A percentile compares a stretch with the other conserved stretches of the same genome.
phyloP scores from a whole-genome alignment of 2,888 invertebrate species.

The Crossocerus cetratus region DNA sequence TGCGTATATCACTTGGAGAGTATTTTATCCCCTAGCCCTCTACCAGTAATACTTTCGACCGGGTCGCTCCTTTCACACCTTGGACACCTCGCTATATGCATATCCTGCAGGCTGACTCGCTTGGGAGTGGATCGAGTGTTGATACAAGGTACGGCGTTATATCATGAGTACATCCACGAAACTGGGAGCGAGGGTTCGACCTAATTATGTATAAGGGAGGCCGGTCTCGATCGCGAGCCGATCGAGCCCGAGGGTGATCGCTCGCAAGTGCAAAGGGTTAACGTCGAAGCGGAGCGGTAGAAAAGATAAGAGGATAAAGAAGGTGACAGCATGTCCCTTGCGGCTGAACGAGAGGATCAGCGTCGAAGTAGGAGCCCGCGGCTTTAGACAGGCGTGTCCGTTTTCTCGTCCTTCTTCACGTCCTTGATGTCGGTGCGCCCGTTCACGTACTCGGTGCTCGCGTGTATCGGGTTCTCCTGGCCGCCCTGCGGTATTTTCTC shows the following conservation, averaged over 20 bases:
- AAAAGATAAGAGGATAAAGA: conserved; percentile 7
- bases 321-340: conserved; percentile 34
- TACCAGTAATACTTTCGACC: conserved; percentile 2
- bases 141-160: no score
- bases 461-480: conserved; percentile 77
- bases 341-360: conserved; percentile 23
- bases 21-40: not conserved
- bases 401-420: conserved; percentile 79
- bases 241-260: not conserved
- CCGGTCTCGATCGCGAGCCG: not conserved
- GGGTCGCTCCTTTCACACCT: no score
- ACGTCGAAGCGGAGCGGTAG: not conserved
- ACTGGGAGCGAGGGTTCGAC: no score
- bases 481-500: conserved; percentile 74
- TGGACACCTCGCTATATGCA: no score
- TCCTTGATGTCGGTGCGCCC: conserved; percentile 79
- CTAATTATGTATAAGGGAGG: not conserved
- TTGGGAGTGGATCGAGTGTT: no score
- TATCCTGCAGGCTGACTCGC: no score
- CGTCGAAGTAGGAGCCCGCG: conserved; percentile 15
- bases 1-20: not conserved
- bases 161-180: no score
- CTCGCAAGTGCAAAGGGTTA: conserved; percentile 3
- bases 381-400: conserved; percentile 80
- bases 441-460: conserved; percentile 81